These are phyloP conservation scores for Coccyzus lansbergi DNA, from an alignment of 2,797 vertebrate species.

Conservation along the genomic window DNA sequence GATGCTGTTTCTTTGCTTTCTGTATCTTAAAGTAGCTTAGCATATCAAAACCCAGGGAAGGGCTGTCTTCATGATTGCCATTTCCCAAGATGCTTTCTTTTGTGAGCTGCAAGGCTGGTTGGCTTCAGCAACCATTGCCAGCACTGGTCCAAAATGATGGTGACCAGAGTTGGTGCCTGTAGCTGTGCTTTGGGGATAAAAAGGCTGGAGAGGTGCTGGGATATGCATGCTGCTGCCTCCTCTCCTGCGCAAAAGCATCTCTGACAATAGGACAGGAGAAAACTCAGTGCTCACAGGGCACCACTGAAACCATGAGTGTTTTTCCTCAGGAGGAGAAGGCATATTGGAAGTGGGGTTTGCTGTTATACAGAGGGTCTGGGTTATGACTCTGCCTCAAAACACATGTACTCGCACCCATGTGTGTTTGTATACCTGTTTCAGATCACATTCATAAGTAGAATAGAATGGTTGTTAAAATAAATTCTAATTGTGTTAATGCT, in stretches of 20 bases:
- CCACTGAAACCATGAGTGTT: background rate
- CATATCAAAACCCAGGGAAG: background rate
- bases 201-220: background rate
- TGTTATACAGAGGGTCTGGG: background rate
- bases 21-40: background rate
- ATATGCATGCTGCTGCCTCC: fast-evolving
- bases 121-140: background rate
- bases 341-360: background rate
- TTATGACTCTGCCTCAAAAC: background rate
- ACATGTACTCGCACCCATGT: fast-evolving
- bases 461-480: background rate
- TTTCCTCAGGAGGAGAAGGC: fast-evolving
- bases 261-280: fast-evolving
- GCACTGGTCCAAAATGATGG: background rate
- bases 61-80: background rate
- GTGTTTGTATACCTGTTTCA: fast-evolving
- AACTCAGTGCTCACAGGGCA: background rate
- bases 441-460: fast-evolving
- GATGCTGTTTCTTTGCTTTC: slow-evolving; percentile 40
- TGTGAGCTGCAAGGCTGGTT: background rate
- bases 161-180: fast-evolving
- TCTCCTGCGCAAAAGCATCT: background rate
- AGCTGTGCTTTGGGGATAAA: background rate
- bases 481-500: background rate
- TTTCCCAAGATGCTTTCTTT: background rate